Percentiles rank a stretch among this genome's conserved stretches.
These are phyloP conservation scores for Bruchidius siliquastri DNA, from an alignment of 2,888 invertebrate genomes.

Conservation along the genomic window DNA sequence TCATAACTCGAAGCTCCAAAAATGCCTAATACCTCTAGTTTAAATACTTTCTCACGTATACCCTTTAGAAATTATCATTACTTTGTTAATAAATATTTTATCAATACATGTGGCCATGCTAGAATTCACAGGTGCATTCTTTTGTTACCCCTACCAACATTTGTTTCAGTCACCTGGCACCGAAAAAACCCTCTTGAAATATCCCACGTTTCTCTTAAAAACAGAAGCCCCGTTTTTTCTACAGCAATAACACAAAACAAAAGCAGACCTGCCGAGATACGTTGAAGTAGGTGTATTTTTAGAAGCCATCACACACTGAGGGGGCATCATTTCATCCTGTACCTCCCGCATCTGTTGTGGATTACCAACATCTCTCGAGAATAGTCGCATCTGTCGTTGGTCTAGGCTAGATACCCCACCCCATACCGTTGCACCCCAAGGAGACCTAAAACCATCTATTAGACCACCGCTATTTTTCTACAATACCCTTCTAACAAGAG, in stretches of 20 bases:
- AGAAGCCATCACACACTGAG: neutral
- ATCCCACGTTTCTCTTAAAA: neutral
- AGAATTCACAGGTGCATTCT: neutral
- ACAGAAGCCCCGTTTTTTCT: neutral
- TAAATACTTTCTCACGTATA: too few relatives aligned
- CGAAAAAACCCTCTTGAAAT: neutral
- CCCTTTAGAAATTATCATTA: too few relatives aligned
- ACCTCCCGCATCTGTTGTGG: constrained; percentile 16
- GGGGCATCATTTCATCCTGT: neutral
- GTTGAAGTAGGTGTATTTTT: neutral
- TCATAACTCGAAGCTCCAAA: too few relatives aligned
- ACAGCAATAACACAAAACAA: neutral
- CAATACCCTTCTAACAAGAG: neutral
- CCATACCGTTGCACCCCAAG: constrained; percentile 28
- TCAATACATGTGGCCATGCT: too few relatives aligned
- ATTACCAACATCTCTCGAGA: constrained; percentile 18
- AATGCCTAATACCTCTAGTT: too few relatives aligned
- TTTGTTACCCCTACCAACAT: too few relatives aligned
- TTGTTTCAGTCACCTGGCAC: neutral
- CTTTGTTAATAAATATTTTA: too few relatives aligned
- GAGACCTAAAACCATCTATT: constrained; percentile 21
- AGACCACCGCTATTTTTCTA: constrained; percentile 1
- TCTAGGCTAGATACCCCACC: constrained; percentile 21
- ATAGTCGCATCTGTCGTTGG: constrained; percentile 18
- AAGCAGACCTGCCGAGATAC: neutral